Base-by-base conservation (phyloP, 2,888 invertebrate genomes). In the Antheraea assamensis region DNA sequence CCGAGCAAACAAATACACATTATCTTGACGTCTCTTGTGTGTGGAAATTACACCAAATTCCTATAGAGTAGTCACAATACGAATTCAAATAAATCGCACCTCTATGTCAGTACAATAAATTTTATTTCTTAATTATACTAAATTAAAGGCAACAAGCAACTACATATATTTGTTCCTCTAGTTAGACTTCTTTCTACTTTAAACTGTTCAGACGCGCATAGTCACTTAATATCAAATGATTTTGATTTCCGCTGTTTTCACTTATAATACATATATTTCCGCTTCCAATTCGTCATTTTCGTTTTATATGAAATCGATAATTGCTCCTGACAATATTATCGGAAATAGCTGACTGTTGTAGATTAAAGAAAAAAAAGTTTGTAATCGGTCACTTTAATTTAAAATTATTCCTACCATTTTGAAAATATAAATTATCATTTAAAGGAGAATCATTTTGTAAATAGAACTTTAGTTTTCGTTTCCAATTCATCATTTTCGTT, bases 1-100 rank as follows among this genome's bases (percentile, higher is more conserved):
- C 74, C 52, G n/a, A 72, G 72, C 21, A 78, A 73, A 82, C 81
- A 80, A 82, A 81, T 73, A 78, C 71, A 72, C 74, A 76, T 74
- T 79, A 76, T 64, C 61, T 64, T 30, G 61, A 17, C 61, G 27
- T 27, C 61, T 27, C 61, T 27, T 27, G 61, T 17, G 61, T 64
- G 61, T 64, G 27, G 61, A 58, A 58, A 30, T 30, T 64, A 64
- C 4, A 64, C 61, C 27, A 30, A 64, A 64, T 5, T 64, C 30
- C 17, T 27, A 30, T 64, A 17, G 27, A 17, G 61, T 30, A 17
- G 3, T 30, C 27, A 1, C 17, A 64, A 27, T 4, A 30, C 30
- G 27, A 64, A 64, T 64, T 64, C 58, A 52, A 52, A 7, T 21
- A 42, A 21, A 24, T 58, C 58, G 21, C 58, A 58, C 58, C 42